phyloP scores from a whole-genome alignment of 2,797 vertebrate genomes.

The Neomorphus geoffroyi region DNA sequence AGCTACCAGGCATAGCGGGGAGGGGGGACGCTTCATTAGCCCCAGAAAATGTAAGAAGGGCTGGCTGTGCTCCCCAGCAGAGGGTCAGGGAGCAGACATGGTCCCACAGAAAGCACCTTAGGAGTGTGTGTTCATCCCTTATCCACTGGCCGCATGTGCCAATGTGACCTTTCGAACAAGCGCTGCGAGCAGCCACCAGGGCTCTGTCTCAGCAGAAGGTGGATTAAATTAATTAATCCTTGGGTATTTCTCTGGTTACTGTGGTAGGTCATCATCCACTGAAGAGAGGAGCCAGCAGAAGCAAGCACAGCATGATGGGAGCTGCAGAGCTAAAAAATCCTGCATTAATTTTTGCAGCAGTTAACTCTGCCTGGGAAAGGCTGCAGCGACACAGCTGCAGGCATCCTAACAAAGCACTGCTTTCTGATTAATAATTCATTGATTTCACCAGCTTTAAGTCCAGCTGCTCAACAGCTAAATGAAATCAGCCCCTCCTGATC shows the following conservation, averaged over 20 bases:
- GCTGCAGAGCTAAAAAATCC: neutral
- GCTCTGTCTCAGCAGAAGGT: neutral
- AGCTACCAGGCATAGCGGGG: neutral
- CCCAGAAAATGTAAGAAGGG: neutral
- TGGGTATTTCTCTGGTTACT: neutral
- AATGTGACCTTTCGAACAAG: accelerated
- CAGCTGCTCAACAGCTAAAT: neutral
- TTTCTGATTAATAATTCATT: neutral
- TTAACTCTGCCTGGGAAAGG: neutral
- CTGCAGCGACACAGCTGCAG: accelerated
- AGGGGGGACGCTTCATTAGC: no score
- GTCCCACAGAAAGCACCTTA: neutral
- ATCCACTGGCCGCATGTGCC: neutral
- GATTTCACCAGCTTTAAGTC: neutral
- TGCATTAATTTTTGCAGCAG: neutral
- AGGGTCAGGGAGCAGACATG: neutral
- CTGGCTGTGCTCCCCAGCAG: neutral
- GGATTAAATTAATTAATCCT: neutral
- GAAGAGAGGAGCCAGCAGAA: neutral
- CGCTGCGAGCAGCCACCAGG: neutral
- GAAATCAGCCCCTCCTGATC: neutral
- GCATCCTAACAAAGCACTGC: neutral
- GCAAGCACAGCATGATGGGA: neutral
- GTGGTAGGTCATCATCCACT: accelerated
- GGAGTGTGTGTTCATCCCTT: accelerated